phyloP scores from a whole-genome alignment of 2,888 invertebrate genomes.

The Clanis bilineata region DNA sequence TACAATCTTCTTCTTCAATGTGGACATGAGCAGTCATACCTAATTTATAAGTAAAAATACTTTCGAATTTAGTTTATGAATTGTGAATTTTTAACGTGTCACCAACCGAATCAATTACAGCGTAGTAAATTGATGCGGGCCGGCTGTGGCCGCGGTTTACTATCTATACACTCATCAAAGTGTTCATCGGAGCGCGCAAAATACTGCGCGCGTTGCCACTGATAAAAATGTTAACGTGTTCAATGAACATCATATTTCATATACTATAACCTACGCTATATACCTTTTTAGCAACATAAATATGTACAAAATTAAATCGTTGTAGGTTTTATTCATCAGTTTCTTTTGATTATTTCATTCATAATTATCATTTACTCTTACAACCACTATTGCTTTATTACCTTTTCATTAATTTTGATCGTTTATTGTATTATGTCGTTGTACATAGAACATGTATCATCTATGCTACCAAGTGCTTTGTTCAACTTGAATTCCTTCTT shows the following conservation, averaged over 20 bases:
- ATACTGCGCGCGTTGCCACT: slow-evolving; percentile 9
- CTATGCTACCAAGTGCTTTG: too few relatives aligned
- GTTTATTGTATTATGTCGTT: too few relatives aligned
- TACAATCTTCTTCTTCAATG: too few relatives aligned
- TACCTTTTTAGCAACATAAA: not conserved
- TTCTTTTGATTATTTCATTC: too few relatives aligned
- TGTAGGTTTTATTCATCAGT: not conserved
- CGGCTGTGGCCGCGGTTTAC: not conserved
- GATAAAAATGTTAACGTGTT: slow-evolving; percentile 10
- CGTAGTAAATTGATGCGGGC: slow-evolving; percentile 2
- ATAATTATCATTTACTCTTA: too few relatives aligned
- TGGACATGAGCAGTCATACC: too few relatives aligned
- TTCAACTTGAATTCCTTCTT: too few relatives aligned
- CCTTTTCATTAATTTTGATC: too few relatives aligned
- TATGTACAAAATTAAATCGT: not conserved
- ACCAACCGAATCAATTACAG: slow-evolving; percentile 2
- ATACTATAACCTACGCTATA: not conserved
- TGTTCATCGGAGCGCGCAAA: slow-evolving; percentile 8
- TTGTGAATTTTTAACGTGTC: slow-evolving; percentile 2
- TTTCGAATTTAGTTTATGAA: not conserved
- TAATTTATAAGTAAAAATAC: not conserved
- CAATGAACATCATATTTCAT: slow-evolving; percentile 6
- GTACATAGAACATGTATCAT: too few relatives aligned
- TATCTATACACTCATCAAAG: slow-evolving; percentile 13
- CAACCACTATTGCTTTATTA: too few relatives aligned